Percentiles rank a stretch among this genome's conserved stretches.
Conservation (phyloP, 2,888 invertebrate genomes). For the Gerosis bhagava region DNA sequence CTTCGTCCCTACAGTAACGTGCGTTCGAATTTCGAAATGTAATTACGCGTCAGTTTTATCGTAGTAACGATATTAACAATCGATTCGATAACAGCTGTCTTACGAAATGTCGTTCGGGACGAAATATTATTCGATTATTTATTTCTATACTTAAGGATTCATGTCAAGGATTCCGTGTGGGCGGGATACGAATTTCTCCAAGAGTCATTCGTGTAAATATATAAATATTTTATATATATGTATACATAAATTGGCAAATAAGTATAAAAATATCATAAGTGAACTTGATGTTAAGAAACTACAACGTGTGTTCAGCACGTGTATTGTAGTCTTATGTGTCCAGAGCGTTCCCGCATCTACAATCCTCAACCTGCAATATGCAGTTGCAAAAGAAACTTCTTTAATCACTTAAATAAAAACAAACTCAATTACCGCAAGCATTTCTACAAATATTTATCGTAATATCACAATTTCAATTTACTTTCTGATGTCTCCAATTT, state of each 20-base stretch:
- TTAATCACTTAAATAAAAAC: too few relatives aligned
- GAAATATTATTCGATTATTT: slow-evolving; percentile 45
- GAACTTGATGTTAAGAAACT: too few relatives aligned
- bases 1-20: slow-evolving; percentile 41
- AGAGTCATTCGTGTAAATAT: slow-evolving; percentile 5
- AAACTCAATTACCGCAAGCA: neutral
- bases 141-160: slow-evolving; percentile 51
- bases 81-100: slow-evolving; percentile 48
- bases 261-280: too few relatives aligned
- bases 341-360: too few relatives aligned
- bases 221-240: too few relatives aligned
- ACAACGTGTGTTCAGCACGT: too few relatives aligned
- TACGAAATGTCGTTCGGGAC: slow-evolving; percentile 51
- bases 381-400: too few relatives aligned
- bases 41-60: slow-evolving; percentile 51
- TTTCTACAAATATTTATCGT: neutral
- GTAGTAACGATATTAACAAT: slow-evolving; percentile 48
- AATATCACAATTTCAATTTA: too few relatives aligned
- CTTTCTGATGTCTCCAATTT: too few relatives aligned
- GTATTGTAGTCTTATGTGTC: too few relatives aligned
- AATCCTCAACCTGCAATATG: too few relatives aligned
- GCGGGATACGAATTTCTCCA: slow-evolving; percentile 5
- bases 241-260: too few relatives aligned
- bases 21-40: slow-evolving; percentile 58
- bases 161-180: slow-evolving; percentile 55